Conservation (phyloP, 30 jellyfish, hydroid and myxozoan species). For the Hydractinia symbiolongicarpus region DNA sequence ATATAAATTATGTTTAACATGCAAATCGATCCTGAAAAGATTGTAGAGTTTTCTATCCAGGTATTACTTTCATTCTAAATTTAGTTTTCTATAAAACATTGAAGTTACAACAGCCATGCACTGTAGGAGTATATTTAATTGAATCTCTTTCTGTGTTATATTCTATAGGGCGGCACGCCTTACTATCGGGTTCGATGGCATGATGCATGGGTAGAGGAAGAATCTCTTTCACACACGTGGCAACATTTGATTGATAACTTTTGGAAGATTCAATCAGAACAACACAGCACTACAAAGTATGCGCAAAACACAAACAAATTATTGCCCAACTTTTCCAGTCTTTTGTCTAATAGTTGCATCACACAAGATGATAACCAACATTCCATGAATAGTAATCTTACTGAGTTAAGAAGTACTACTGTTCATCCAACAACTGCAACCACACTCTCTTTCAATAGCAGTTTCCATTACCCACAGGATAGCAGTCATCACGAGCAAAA, state of each 20-base stretch:
- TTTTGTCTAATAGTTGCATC: background rate
- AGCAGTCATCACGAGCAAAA: too few species aligned
- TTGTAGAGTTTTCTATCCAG: constrained; percentile 6
- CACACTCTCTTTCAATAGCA: too few species aligned
- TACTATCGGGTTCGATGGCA: constrained; percentile 20
- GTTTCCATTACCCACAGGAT: too few species aligned
- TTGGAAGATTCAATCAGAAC: constrained; percentile 27
- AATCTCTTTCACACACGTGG: constrained; percentile 20
- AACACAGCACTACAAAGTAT: background rate
- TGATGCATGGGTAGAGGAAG: constrained; percentile 24
- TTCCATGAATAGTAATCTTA: too few species aligned
- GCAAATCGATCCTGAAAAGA: constrained; percentile 5
- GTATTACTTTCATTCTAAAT: background rate
- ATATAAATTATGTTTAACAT: background rate
- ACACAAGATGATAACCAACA: too few species aligned
- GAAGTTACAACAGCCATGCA: background rate
- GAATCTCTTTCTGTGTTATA: background rate
- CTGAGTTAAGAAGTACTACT: too few species aligned
- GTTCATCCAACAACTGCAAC: too few species aligned
- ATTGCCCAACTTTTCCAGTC: constrained; percentile 3
- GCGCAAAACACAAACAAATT: constrained; percentile 12
- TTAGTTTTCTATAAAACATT: background rate
- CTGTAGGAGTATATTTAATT: background rate
- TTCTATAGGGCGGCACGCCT: background rate
- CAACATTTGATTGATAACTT: constrained; percentile 19